phyloP scores from a whole-genome alignment of 2,888 invertebrate genomes.

The Teleogryllus oceanicus region DNA sequence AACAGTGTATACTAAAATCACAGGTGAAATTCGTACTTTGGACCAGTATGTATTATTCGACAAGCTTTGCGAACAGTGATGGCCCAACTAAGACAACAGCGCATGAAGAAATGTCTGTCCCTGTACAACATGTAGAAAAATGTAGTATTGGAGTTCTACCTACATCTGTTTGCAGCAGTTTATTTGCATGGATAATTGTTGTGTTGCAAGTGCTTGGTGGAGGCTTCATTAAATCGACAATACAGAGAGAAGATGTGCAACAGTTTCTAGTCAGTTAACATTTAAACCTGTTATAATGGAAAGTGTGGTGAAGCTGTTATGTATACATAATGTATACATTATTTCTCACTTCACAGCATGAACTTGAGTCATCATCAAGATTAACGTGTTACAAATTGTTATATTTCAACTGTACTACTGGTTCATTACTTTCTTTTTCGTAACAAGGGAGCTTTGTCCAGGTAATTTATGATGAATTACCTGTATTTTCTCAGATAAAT shows the following conservation, averaged over 20 bases:
- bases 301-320: neutral
- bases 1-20: neutral
- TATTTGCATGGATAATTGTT: conserved; percentile 20
- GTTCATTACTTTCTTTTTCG: conserved; percentile 8
- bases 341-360: conserved; percentile 1
- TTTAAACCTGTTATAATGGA: conserved; percentile 18
- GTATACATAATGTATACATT: neutral
- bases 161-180: neutral
- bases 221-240: conserved; percentile 24
- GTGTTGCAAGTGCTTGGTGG: conserved; percentile 22
- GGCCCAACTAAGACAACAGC: neutral
- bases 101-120: neutral
- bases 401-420: conserved; percentile 4
- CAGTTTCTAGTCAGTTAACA: conserved; percentile 30
- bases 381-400: conserved; percentile 18
- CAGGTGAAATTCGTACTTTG: neutral
- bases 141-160: neutral
- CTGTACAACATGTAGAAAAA: neutral
- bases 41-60: neutral
- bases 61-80: neutral
- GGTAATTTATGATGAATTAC: conserved; percentile 27
- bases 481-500: conserved; percentile 29
- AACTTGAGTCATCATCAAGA: conserved; percentile 18
- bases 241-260: conserved; percentile 22
- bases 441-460: neutral